Conservation (phyloP, 2,888 invertebrate genomes). For the Xanthia icteritia region DNA sequence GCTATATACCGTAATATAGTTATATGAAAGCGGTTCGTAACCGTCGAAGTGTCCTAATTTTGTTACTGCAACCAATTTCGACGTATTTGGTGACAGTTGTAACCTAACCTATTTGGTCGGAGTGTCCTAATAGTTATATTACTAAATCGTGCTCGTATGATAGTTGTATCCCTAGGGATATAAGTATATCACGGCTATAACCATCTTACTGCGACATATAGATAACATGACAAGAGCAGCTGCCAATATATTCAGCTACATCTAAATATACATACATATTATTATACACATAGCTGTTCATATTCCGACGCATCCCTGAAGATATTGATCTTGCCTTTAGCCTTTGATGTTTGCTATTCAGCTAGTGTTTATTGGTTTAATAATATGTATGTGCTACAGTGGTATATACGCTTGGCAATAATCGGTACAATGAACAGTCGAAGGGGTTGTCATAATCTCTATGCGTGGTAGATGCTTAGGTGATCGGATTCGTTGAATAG, state of each 20-base stretch:
- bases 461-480: neutral
- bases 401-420: neutral
- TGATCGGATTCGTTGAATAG: neutral
- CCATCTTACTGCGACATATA: neutral
- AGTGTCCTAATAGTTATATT: no score
- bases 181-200: no score
- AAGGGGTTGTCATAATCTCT: neutral
- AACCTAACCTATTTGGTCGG: no score
- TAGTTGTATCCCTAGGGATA: no score
- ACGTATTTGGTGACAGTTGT: no score
- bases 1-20: no score
- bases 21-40: no score
- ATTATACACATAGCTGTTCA: neutral
- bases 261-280: neutral
- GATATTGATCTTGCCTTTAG: slow-evolving; percentile 1
- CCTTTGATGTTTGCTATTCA: neutral
- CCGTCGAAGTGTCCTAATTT: no score
- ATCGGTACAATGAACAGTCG: neutral
- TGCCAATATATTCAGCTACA: neutral
- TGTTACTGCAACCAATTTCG: no score
- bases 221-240: neutral
- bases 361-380: neutral
- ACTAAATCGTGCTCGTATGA: no score
- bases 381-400: neutral
- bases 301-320: neutral